Percentiles rank a stretch among this genome's conserved stretches.
Conservation (phyloP, 2,888 invertebrate genomes). For the Eupithecia centaureata region DNA sequence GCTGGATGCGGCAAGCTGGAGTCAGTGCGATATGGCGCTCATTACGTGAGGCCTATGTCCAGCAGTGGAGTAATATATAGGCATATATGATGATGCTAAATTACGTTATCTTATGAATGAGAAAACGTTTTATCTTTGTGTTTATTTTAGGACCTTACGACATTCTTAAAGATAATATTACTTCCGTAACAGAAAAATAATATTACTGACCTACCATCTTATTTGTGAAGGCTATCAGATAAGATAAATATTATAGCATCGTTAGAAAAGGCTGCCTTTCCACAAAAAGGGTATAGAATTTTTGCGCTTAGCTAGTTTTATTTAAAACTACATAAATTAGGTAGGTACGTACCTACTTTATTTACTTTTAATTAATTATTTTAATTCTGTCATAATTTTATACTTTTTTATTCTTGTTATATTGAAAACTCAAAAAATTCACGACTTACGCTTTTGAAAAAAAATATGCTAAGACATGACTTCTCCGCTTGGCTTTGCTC, state of each 20-base stretch:
- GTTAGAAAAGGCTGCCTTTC: neutral
- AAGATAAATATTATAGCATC: conserved; percentile 4
- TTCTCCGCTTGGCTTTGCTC: neutral
- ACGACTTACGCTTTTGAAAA: neutral
- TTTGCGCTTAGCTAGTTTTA: neutral
- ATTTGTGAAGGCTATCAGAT: conserved; percentile 3
- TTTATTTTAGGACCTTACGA: neutral
- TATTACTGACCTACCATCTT: conserved; percentile 6
- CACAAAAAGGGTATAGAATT: neutral
- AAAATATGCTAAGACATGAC: no score
- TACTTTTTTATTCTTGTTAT: neutral
- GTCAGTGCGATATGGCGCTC: no score
- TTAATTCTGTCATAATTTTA: neutral
- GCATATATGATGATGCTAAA: no score
- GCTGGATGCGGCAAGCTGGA: no score
- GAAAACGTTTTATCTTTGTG: neutral
- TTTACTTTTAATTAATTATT: no score
- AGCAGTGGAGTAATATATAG: no score
- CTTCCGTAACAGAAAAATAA: conserved; percentile 6
- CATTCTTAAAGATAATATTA: neutral
- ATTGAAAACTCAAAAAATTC: neutral
- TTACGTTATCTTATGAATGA: neutral
- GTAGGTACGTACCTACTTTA: neutral
- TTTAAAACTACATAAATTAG: neutral
- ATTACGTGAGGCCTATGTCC: no score